Percentiles rank a stretch among this genome's conserved stretches.
Conservation (phyloP, 2,888 invertebrate species). For the Kuschelorhynchus macadamiae region DNA sequence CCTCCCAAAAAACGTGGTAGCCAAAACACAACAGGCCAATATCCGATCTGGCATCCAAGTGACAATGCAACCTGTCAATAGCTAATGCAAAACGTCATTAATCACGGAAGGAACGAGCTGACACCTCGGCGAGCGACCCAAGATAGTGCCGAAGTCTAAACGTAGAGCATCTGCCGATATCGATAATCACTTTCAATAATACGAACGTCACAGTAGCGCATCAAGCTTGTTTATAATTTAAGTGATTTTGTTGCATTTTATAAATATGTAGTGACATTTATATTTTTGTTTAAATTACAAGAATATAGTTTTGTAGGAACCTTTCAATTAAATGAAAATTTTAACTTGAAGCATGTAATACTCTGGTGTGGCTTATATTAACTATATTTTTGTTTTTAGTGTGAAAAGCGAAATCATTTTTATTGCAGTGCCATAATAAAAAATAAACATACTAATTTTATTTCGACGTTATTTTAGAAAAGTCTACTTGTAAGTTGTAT, state of each 20-base stretch:
- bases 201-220: constrained; percentile 53
- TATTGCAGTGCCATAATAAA: no score
- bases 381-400: no score
- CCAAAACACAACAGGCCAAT: constrained; percentile 36
- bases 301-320: neutral
- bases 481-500: no score
- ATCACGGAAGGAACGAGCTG: constrained; percentile 63
- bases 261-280: neutral
- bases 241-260: neutral
- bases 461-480: no score
- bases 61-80: constrained; percentile 67
- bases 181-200: constrained; percentile 63
- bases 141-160: constrained; percentile 58
- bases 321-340: no score
- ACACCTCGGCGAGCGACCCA: constrained; percentile 62
- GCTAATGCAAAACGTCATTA: constrained; percentile 67
- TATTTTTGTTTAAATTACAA: neutral
- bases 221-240: neutral
- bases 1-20: constrained; percentile 55
- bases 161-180: constrained; percentile 64
- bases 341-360: no score
- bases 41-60: constrained; percentile 50
- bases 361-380: no score
- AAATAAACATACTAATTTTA: no score
- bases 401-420: no score